Evolutionary conservation across 2,888 invertebrate genomes (phyloP).

Genomic region (Neoitamus cyanurus): DNA sequence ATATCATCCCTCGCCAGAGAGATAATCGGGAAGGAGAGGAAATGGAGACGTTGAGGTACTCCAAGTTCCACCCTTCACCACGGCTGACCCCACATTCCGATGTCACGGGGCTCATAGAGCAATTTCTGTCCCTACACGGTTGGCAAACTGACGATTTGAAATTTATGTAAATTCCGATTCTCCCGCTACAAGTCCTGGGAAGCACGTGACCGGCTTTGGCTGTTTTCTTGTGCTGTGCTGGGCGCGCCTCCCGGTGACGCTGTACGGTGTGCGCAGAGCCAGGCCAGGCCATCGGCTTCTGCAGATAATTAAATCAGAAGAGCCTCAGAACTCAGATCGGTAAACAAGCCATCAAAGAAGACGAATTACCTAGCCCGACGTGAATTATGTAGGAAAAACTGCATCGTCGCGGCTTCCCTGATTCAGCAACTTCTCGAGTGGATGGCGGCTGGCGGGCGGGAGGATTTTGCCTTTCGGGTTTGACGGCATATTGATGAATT

Average conservation of each 20-base stretch:
- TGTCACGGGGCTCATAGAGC: neutral
- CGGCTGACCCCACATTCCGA: neutral
- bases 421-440: neutral
- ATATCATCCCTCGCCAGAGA: neutral
- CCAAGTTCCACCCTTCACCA: neutral
- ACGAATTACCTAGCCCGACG: neutral
- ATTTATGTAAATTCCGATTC: neutral
- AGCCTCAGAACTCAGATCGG: neutral
- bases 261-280: neutral
- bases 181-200: neutral
- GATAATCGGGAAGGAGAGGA: neutral
- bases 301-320: slow-evolving; percentile 1
- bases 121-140: neutral
- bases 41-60: neutral
- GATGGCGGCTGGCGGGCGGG: neutral
- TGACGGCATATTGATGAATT: slow-evolving; percentile 5
- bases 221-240: neutral
- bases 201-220: neutral
- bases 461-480: neutral
- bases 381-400: neutral
- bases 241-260: neutral
- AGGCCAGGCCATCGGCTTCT: neutral
- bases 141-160: neutral
- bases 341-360: neutral
- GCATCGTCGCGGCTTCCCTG: neutral